Evolutionary conservation across 2,888 invertebrate species (phyloP), one percentile per base, ranked within the genome.

Genomic region (Mythimna impura): DNA sequence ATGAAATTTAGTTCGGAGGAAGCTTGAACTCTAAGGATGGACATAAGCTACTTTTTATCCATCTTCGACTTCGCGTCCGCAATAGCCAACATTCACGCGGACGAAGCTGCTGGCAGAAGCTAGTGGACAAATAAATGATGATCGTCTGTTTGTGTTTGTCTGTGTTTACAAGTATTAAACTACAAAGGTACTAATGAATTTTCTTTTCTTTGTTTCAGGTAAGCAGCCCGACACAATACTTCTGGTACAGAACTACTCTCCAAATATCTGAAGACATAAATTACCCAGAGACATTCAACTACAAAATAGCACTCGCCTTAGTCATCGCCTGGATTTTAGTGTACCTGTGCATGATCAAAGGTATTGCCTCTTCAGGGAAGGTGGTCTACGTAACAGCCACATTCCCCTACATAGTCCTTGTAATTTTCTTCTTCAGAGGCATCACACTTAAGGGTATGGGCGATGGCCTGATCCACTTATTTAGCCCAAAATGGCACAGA

Each of bases 311-410:
- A 2, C 91, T 99, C 55, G 98, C 99, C 20, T 96, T 99, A 60
- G 96, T 99, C 14, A 97, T 98, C 5, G 99, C 99, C 36, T 99
- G 99, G 99, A 97, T 98, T 72, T 96, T 99, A 25, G 99, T 99
- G 81, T 99, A 99, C 94, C 97, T 99, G 93, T 99, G 99, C 94
- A 99, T 99, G 98, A 99, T 99, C 86, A 99, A 99, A 93, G 99
- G 99, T 68, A 99, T 99, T 80, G 99, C 99, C 2, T 99, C 99
- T 8, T 99, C 99, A 0, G 99, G 99, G 71, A 99, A 99, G 97
- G 99, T 99, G 65, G 99, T 99, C 78, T 99, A 99, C 91, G 98
- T 99, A 73, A 99, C 99, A 3, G 99, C 99, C 1, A 99, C 99
- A 0, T 99, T 99, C 92, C 99, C 99, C 0, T 99, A 99, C 94